Evolutionary conservation across 2,113 vertebrate genomes (phyloP), one percentile per base, ranked within the genome.

Genomic region (Rhegmatorhina hoffmannsi): DNA sequence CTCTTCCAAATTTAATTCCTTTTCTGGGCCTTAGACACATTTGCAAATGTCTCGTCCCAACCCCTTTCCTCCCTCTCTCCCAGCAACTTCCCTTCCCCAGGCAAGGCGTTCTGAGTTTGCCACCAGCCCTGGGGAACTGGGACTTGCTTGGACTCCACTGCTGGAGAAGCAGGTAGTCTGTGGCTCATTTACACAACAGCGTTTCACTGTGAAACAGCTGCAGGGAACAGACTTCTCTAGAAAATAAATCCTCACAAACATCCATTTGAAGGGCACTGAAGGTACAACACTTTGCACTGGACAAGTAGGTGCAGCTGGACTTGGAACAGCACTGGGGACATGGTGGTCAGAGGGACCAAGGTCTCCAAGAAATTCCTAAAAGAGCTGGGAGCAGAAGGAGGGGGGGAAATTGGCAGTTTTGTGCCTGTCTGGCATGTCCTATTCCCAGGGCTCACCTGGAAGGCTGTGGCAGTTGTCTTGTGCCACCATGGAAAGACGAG

Each of bases 331-430:
- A 46, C 21, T 8, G 10, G n/a, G 50, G 40, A 74, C 40, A 8
- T 0, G 2, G 16, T 49, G 28, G 47, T 49, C 56, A 66, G 20
- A 87, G 28, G 58, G 19, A 60, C 6, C 29, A 66, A 0, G 0
- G 36, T 19, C 59, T 84, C 36, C 5, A 3, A n/a, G 60, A 66
- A 82, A 24, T 28, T 78, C 73, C 40, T 6, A 5, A 46, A 34
- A 43, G 10, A 72, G 38, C 21, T 64, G 40, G 10, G 17, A 73
- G 33, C 34, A 36, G 40, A 55, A 60, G 34, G 13, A n/a, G 6
- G 13, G 24, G 14, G 15, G 50, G 63, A 38, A 5, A 26, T 14
- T 13, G 2, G 13, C 5, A 20, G 4, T 10, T 96, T 53, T 78
- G 69, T 47, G 23, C 29, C 72, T 55, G 29, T 49, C 49, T 2